These are phyloP conservation scores for Ladona fulva DNA, from an alignment of 1,140 invertebrate species.

Conservation along the genomic window DNA sequence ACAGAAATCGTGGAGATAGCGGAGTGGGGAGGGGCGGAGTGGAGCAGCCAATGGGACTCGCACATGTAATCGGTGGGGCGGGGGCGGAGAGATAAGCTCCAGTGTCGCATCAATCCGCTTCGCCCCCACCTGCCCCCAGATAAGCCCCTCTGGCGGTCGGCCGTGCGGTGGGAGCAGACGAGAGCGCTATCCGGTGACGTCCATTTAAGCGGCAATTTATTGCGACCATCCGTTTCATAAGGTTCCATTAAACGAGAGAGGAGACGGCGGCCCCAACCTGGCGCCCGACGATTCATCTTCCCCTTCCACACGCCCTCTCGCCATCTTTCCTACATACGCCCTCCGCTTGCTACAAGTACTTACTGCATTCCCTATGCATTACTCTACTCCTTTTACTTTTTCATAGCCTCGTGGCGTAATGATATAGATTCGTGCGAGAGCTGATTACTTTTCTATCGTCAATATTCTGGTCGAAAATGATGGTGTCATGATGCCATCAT, in stretches of 20 bases:
- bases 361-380: too few species aligned
- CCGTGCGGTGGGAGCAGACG: neutral
- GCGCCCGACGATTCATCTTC: too few species aligned
- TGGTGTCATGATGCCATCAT: too few species aligned
- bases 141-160: neutral
- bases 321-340: too few species aligned
- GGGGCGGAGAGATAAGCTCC: conserved; percentile 5
- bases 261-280: too few species aligned
- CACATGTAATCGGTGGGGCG: neutral
- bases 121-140: neutral
- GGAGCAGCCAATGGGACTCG: neutral
- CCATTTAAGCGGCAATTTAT: neutral
- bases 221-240: conserved; percentile 1
- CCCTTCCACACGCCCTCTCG: too few species aligned
- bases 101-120: neutral
- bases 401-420: too few species aligned
- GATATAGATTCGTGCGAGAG: too few species aligned
- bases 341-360: too few species aligned
- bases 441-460: too few species aligned
- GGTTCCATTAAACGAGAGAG: neutral
- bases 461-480: too few species aligned
- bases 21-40: neutral
- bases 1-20: neutral
- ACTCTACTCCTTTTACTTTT: too few species aligned
- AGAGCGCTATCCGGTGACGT: neutral